phyloP scores from a whole-genome alignment of 2,797 vertebrate species.

The Coilia nasus region DNA sequence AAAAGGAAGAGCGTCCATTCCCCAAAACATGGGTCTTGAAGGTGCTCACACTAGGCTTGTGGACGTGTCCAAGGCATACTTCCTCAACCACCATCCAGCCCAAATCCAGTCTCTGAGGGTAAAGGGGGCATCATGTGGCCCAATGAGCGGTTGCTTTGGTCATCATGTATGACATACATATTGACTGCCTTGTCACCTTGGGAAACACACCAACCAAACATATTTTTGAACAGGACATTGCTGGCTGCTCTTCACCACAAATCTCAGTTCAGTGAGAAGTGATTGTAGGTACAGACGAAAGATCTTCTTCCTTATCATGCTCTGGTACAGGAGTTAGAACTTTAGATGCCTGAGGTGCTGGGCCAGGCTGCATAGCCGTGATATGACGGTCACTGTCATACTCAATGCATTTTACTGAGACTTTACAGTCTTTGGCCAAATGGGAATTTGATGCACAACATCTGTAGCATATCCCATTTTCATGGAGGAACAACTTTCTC shows the following conservation, averaged over 20 bases:
- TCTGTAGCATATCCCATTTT: slow-evolving; percentile 21
- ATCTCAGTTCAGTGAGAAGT: background rate
- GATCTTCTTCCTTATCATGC: background rate
- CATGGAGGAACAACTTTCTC: slow-evolving; percentile 3
- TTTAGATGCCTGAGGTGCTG: background rate
- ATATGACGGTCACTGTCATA: background rate
- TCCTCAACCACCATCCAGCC: slow-evolving; percentile 26
- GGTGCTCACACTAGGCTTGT: background rate
- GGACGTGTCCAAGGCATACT: slow-evolving; percentile 1
- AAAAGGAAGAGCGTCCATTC: background rate
- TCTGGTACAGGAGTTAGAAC: background rate
- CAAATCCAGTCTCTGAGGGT: slow-evolving; percentile 35
- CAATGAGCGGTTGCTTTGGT: slow-evolving; percentile 27
- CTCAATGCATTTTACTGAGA: background rate
- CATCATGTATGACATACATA: slow-evolving; percentile 17
- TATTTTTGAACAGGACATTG: slow-evolving; percentile 32
- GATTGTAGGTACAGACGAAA: background rate
- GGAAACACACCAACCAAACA: slow-evolving; percentile 31
- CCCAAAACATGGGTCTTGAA: slow-evolving; percentile 25
- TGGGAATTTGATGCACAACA: background rate
- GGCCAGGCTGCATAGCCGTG: background rate
- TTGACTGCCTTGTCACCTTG: too few species aligned
- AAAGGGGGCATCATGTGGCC: background rate
- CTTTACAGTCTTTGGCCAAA: background rate
- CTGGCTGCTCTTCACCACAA: slow-evolving; percentile 15